Evolutionary conservation across 1,140 invertebrate genomes (phyloP).

Genomic region (Danaus plexippus): DNA sequence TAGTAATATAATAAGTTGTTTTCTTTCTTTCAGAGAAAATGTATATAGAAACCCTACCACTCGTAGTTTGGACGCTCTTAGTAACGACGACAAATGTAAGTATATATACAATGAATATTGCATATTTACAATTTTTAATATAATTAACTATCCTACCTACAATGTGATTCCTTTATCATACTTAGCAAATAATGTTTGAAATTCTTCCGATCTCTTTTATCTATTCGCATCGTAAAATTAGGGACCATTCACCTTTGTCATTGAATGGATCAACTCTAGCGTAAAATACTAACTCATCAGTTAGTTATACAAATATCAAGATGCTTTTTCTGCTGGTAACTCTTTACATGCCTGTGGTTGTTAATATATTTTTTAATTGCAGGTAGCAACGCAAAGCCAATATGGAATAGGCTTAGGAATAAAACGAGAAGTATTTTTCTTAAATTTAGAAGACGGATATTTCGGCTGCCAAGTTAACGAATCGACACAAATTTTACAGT

Average conservation of each 20-base stretch:
- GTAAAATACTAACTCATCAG: not conserved
- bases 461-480: constrained; percentile 98
- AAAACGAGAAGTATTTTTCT: constrained; percentile 93
- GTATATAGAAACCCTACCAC: constrained; percentile 67
- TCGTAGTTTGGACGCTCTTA: constrained; percentile 68
- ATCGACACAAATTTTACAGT: constrained; percentile 93
- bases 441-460: constrained; percentile 96
- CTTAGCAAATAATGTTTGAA: too few relatives aligned
- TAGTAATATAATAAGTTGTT: constrained; percentile 11
- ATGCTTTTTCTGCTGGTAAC: constrained; percentile 1
- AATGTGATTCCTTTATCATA: too few relatives aligned
- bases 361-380: constrained; percentile 31
- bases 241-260: constrained; percentile 18
- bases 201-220: constrained; percentile 7
- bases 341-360: too few relatives aligned
- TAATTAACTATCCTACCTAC: too few relatives aligned
- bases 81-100: constrained; percentile 70
- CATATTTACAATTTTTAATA: not conserved
- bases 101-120: constrained; percentile 22
- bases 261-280: constrained; percentile 7
- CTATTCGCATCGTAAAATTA: constrained; percentile 14
- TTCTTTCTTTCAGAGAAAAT: constrained; percentile 64
- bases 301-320: not conserved
- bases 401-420: constrained; percentile 84
- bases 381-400: constrained; percentile 83